These are phyloP conservation scores for Drosophila lacertosa DNA, from an alignment of 1,140 invertebrate species.

Conservation along the genomic window DNA sequence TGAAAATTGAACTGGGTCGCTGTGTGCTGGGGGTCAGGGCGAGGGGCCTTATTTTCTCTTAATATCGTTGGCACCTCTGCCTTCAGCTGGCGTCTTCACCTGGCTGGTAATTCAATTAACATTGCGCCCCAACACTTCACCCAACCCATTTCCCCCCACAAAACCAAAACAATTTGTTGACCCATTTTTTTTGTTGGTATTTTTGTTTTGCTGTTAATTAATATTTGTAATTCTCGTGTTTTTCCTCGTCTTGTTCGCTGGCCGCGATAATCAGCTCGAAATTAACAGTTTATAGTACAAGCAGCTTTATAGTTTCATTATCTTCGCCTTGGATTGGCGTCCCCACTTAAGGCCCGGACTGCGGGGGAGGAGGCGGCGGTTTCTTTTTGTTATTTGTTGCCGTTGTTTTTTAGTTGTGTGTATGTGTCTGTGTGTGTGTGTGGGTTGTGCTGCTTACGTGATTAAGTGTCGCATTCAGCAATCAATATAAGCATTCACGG, in stretches of 20 bases:
- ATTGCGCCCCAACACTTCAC: conserved; percentile 24
- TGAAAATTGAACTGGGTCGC: conserved; percentile 44
- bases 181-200: conserved; percentile 36
- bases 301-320: conserved; percentile 39
- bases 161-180: conserved; percentile 36
- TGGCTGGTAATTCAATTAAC: conserved; percentile 66
- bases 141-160: not conserved
- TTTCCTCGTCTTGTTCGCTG: conserved; percentile 8
- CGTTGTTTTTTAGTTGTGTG: not conserved
- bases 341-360: not conserved
- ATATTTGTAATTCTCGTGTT: conserved; percentile 57
- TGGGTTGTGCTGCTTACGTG: conserved; percentile 42
- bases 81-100: conserved; percentile 34
- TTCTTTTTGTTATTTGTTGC: too few species aligned
- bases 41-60: conserved; percentile 11
- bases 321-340: conserved; percentile 17
- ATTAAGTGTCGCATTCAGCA: conserved; percentile 38
- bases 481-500: conserved; percentile 39
- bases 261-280: conserved; percentile 39
- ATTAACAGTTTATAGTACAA: conserved; percentile 39
- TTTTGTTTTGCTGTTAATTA: conserved; percentile 55
- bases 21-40: not conserved
- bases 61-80: conserved; percentile 23
- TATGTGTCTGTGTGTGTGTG: conserved; percentile 20
- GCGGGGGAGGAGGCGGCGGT: not conserved